Evolutionary conservation across 92 coral and sea anemone species (phyloP), one percentile per base, ranked within the genome.

Genomic region (Epizoanthus rinbou): DNA sequence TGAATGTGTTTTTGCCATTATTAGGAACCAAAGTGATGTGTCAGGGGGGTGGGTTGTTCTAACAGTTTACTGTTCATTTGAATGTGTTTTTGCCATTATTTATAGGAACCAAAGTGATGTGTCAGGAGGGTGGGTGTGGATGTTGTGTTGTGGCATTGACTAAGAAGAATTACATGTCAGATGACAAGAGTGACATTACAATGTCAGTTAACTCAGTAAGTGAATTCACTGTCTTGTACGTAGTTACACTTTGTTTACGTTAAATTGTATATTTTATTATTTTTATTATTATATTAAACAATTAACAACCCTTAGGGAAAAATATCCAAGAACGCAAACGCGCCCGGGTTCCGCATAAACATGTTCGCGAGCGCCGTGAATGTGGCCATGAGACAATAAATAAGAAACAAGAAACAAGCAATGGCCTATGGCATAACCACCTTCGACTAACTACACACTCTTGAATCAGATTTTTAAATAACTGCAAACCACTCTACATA

Each of bases 21-120:
- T n/a, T n/a, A n/a, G n/a, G n/a, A n/a, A n/a, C n/a, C n/a, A 92
- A 91, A 60, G 92, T 91, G 80, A 91, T 90, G 90, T 89, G 95
- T 53, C 75, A 86, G 47, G 92, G 89, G 69, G 95, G 88, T 22
- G 92, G 92, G 0, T 89, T 91, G 31, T 28, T 28, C 31, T 28
- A 28, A 28, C 31, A 28, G 31, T 28, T 91, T 89, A 91, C 18
- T 86, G 86, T 71, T 91, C 9, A 1, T n/a, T 25, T 62, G 17
- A 23, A 35, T 64, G 16, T 41, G 5, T 39, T 53, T 53, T 3
- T 65, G 57, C 17, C 39, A 37, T 15, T 65, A 16, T 68, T n/a
- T n/a, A n/a, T 47, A 92, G 95, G 92, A 3, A 92, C 93, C n/a
- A 92, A 92, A 62, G 93, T 92, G 81, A 92, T 90, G 90, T 89